Evolutionary conservation across 2,888 invertebrate genomes (phyloP).

Genomic region (Gordius sp.): DNA sequence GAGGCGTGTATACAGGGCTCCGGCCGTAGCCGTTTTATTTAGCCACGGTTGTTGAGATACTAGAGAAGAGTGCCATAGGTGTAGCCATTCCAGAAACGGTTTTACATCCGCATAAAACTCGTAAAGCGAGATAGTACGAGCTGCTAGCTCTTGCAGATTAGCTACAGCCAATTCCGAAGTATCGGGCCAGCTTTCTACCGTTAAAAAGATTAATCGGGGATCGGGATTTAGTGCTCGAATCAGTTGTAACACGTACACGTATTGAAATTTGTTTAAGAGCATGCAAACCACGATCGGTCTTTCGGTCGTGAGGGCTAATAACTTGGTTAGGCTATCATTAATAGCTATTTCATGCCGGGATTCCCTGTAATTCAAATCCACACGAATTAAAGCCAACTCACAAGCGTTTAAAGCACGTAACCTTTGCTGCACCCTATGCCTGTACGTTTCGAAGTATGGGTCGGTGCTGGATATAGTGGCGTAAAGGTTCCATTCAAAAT

Average conservation of each 20-base stretch:
- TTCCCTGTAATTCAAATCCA: too few species aligned
- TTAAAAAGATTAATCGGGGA: background rate
- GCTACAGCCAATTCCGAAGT: background rate
- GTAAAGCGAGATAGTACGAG: background rate
- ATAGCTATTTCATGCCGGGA: too few species aligned
- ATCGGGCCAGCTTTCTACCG: background rate
- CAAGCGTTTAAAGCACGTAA: too few species aligned
- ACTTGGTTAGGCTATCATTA: too few species aligned
- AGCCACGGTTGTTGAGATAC: too few species aligned
- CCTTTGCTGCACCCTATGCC: too few species aligned
- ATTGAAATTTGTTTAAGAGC: background rate
- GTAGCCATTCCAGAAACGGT: too few species aligned
- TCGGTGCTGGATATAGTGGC: background rate
- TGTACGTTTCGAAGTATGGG: background rate
- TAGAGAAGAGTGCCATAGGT: too few species aligned
- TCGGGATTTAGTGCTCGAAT: background rate
- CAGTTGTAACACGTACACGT: background rate
- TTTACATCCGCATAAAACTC: background rate
- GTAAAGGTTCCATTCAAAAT: background rate
- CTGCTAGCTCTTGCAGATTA: background rate
- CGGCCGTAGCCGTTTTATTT: too few species aligned
- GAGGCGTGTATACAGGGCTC: too few species aligned
- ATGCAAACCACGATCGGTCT: background rate
- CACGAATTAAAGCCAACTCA: too few species aligned
- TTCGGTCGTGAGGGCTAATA: too few species aligned